Evolutionary conservation across 2,888 invertebrate genomes (phyloP), one percentile per base, ranked within the genome.

Genomic region (Magallana nippona): DNA sequence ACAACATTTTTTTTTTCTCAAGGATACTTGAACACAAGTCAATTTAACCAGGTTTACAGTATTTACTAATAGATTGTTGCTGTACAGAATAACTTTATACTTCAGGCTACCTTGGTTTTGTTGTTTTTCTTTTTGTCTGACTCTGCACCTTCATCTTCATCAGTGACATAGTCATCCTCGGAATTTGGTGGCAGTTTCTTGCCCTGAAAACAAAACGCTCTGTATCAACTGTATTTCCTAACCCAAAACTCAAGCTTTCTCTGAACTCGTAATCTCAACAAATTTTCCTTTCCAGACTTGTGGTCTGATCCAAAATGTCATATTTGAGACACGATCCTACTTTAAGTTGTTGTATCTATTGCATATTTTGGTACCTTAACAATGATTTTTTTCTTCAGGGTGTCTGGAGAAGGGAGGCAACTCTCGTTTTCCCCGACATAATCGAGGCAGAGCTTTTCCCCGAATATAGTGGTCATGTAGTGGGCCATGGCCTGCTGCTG

Each of bases 81-180:
- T 32, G 32, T 32, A 32, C 32, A 32, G 32, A 5, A 32, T 32
- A 32, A 32, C 32, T 32, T 32, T 32, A 5, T 32, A 44, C 44
- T 44, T 44, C 44, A 44, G 3, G 44, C 8, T 44, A 93, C 93
- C 91, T 92, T 90, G n/a, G 84, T 79, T 90, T 93, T 93, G 86
- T 91, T 92, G 83, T 91, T 93, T 89, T 93, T 93, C 88, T 92
- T 92, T 85, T 92, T 92, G 82, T 94, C 93, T n/a, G 92, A 89
- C 83, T 94, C 95, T 55, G 93, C 92, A n/a, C 94, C 94, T 87
- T 95, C 95, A 89, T 95, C 95, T 89, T 95, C 95, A 86, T 95
- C 95, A 1, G 95, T 95, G 5, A 95, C 95, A 77, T 95, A 95
- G 1, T 95, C 95, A 82, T 93, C 93, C 62, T 90, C 91, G 32